These are phyloP conservation scores for Diabrotica virgifera DNA, from an alignment of 1,140 invertebrate genomes.

Conservation along the genomic window DNA sequence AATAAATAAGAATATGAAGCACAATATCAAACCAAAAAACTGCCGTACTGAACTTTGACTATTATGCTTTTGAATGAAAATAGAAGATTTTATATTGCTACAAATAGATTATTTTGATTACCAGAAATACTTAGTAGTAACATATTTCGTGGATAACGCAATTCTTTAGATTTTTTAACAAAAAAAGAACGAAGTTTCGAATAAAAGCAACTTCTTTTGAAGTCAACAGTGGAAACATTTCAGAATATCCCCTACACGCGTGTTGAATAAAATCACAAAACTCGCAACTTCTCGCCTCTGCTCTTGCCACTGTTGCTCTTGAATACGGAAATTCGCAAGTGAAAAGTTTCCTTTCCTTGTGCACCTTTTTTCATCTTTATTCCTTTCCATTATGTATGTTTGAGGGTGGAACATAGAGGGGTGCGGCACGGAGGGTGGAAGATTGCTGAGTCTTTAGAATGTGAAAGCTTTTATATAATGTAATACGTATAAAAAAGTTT, in stretches of 20 bases:
- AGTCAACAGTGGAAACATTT: constrained; percentile 23
- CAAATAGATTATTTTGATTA: too few relatives aligned
- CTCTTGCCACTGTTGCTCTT: constrained; percentile 28
- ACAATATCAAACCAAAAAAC: too few relatives aligned
- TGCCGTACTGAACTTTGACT: too few relatives aligned
- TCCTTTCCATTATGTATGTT: constrained; percentile 35
- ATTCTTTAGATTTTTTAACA: too few relatives aligned
- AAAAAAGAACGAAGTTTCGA: background rate
- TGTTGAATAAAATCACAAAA: constrained; percentile 31
- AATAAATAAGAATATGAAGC: too few relatives aligned
- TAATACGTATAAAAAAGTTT: background rate
- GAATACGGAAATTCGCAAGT: constrained; percentile 38
- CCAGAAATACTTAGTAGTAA: too few relatives aligned
- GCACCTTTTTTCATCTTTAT: constrained; percentile 12
- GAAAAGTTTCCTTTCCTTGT: constrained; percentile 29
- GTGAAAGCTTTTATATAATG: constrained; percentile 3
- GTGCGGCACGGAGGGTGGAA: background rate
- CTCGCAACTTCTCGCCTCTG: constrained; percentile 31
- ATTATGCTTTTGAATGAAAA: too few relatives aligned
- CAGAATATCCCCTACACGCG: constrained; percentile 28
- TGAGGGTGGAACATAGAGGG: constrained; percentile 19
- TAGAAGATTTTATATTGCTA: too few relatives aligned
- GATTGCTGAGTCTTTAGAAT: background rate
- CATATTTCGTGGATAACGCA: too few relatives aligned
- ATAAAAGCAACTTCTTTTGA: constrained; percentile 8